Base-by-base conservation (phyloP, 2,797 vertebrate genomes). In the Oreochromis grahami region DNA sequence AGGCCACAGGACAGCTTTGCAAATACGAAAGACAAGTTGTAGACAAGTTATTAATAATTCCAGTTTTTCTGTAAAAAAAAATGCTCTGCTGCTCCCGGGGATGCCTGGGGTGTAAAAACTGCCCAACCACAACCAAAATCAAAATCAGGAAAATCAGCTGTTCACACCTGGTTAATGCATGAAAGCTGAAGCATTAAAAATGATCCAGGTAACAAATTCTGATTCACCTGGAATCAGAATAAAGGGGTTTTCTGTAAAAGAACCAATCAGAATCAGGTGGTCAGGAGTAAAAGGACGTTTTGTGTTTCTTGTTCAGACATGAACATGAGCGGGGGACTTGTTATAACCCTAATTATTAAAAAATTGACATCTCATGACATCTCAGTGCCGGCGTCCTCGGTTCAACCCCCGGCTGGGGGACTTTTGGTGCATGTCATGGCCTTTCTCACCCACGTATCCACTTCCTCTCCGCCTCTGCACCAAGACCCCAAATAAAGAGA, bases 1-100 rank as follows among this genome's bases (percentile, higher is more conserved):
- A 48, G 24, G 24, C 41, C 68, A 48, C 3, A 1, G 15, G 9
- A 29, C 21, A 0, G 14, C 41, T 48, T 48, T 19, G 1, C 41
- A 70, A 26, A 70, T 7, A 17, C 15, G 26, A 26, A 70, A 19
- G 15, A 19, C 56, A 60, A 38, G 7, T 65, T 41, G n/a, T 65
- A 38, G 34, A 65, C 19, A 38, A 45, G 2, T 26, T 43, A 26
- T 26, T 72, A 70, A 43, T 68, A 43, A 26, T 11, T 43, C 38
- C 13, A 68, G 21, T 15, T 10, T 68, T 45, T 26, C 60, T 14
- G 36, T 6, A 26, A 26, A 26, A 26, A 24, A 24, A 26, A 26
- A 26, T 63, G 8, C 8, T 24, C 38, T 24, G 8, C n/a, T 9
- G 12, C 60, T 3, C n/a, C 36, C 0, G 13, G 4, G 26, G 41